These are phyloP conservation scores for Geophilus truncorum DNA, from an alignment of 2,888 invertebrate genomes.

Conservation along the genomic window DNA sequence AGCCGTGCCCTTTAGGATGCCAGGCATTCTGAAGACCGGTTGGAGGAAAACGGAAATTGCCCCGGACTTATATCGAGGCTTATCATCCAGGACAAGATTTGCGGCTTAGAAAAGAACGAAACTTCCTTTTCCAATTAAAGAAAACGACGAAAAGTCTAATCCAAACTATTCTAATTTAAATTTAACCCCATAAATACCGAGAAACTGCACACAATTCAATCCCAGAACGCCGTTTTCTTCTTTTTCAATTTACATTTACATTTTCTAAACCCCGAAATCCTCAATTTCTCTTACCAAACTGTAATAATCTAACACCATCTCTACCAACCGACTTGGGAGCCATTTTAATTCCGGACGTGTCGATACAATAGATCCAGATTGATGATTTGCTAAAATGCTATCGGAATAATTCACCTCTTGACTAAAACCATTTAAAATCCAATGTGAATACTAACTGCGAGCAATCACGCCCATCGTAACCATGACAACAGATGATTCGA, in stretches of 20 bases:
- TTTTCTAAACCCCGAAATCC: background rate
- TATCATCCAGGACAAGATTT: conserved; percentile 6
- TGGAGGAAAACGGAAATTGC: conserved; percentile 9
- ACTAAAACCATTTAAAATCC: background rate
- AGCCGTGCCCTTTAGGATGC: background rate
- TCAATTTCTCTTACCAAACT: background rate
- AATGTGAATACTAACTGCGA: background rate
- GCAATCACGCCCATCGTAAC: background rate
- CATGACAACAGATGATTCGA: conserved; percentile 1
- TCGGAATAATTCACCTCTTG: background rate
- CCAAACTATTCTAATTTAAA: background rate
- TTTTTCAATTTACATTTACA: background rate
- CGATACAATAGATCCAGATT: background rate
- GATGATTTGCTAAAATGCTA: background rate
- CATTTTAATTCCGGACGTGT: too few relatives aligned
- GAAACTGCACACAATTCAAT: too few relatives aligned
- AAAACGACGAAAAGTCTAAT: background rate
- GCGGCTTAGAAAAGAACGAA: background rate
- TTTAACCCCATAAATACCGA: background rate
- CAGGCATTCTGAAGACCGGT: background rate
- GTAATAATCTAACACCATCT: background rate
- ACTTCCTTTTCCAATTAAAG: conserved; percentile 20
- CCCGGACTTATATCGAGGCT: background rate
- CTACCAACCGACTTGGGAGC: too few relatives aligned
- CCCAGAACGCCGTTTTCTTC: too few relatives aligned